Evolutionary conservation across 2,113 vertebrate species (phyloP), one percentile per base, ranked within the genome.

Genomic region (Callithrix jacchus): DNA sequence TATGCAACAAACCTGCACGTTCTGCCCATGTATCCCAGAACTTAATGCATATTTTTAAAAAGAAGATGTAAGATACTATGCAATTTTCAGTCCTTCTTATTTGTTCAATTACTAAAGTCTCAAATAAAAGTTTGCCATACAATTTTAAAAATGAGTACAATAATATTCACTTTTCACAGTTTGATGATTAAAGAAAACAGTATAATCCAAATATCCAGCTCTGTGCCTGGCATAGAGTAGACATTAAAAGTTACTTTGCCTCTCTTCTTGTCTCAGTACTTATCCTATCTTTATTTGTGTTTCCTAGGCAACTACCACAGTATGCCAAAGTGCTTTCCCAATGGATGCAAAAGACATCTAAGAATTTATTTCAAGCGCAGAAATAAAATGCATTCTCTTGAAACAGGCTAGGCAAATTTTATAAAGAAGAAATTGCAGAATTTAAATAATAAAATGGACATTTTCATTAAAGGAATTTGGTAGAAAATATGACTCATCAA

Each of bases 231-330:
- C 64, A 80, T 73, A 47, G 2, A 68, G 20, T 47, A 91, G 10
- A 37, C 9, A 56, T 58, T 91, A 66, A 37, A 81, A 71, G 37
- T 61, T 58, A 74, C 84, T 74, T 95, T 80, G 14, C 54, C 73
- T 82, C 16, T 3, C 35, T 76, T 76, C 18, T 54, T 86, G 32
- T 76, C 61, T 85, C 37, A 92, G 56, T 16, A 49, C 1, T 54
- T 40, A 77, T 32, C 56, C 40, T 84, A 81, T 66, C 73, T 70
- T 64, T 92, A 92, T 70, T 92, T 35, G 27, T 70, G 96, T 94
- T 96, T 96, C 96, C 92, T 86, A 94, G 89, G 85, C 49, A 96
- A 94, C 94, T 61, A 61, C 47, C 80, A 73, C 54, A 92, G 64
- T 14, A 81, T 61, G 49, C 71, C 91, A 73, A 37, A 40, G 20